Base-by-base conservation (phyloP, 2,888 invertebrate species). In the Agrotis segetum region DNA sequence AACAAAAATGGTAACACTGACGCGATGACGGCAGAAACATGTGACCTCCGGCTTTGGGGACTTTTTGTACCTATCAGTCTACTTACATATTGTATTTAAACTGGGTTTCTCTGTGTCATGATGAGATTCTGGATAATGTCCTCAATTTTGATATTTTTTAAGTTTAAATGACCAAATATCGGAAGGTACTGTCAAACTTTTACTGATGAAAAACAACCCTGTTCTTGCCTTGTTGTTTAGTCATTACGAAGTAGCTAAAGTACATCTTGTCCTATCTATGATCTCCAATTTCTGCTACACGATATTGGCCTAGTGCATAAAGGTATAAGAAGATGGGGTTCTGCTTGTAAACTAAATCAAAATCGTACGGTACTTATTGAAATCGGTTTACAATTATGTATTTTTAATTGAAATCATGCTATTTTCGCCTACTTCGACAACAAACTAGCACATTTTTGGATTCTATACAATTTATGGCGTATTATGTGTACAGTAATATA, bases 371-470 rank as follows among this genome's bases (percentile, higher is more conserved):
- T 55, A 34, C n/a, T 6, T 16, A 47, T n/a, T 9, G 14, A 21
- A 49, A 65, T 14, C 14, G 3, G 3, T 65, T 13, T 47, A 11
- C 24, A 19, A 17, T 64, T 5, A 14, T 9, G 1, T 44, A 16
- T 6, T 66, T 16, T 29, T 46, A 1, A 34, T 34, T 52, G 3
- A 52, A 66, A 64, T 9, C n/a, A 71, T 47, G 21, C 7, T 71
- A 16, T n/a, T 73, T 61, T 34, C n/a, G 16, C 0, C 19, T 44
- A 21, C 19, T 14, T 52, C 59, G 11, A 34, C 59, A 59, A 14
- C 16, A 3, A 53, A 49, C 4, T 49, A n/a, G 19, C 19, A 14
- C 16, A 29, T 49, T 47, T 40, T 40, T 40, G 9, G 0, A 34
- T 9, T 40, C 24, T 40, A 14, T 19, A 52, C 11, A 11, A 49